Evolutionary conservation across 2,113 vertebrate genomes (phyloP).

Genomic region (Piaya cayana): DNA sequence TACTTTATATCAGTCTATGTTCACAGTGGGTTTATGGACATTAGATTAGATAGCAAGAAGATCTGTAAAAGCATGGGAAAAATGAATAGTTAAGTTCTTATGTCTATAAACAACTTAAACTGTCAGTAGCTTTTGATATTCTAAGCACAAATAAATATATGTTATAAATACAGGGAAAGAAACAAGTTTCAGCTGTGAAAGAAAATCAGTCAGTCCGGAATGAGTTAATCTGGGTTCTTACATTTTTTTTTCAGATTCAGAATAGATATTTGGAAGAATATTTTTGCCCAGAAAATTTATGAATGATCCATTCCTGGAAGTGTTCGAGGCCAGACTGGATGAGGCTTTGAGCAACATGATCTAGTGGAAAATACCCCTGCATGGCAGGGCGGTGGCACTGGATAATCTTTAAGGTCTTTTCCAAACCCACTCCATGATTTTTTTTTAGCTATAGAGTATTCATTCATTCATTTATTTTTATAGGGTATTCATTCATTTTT

Average conservation of each 20-base stretch:
- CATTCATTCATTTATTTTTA: not conserved
- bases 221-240: not conserved
- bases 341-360: too few relatives aligned
- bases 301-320: too few relatives aligned
- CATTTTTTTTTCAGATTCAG: too few relatives aligned
- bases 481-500: not conserved
- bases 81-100: not conserved
- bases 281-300: too few relatives aligned
- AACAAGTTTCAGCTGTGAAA: not conserved
- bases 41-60: slow-evolving; percentile 28
- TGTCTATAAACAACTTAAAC: not conserved
- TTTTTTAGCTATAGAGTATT: too few relatives aligned
- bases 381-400: too few relatives aligned
- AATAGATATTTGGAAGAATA: too few relatives aligned
- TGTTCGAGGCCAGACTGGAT: too few relatives aligned
- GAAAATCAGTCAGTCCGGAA: not conserved
- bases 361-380: too few relatives aligned
- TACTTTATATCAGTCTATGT: slow-evolving; percentile 42
- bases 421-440: too few relatives aligned
- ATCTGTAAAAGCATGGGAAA: slow-evolving; percentile 47
- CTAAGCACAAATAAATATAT: not conserved
- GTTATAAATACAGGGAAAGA: not conserved
- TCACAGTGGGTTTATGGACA: slow-evolving; percentile 39
- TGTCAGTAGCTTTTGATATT: not conserved
- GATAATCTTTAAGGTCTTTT: too few relatives aligned